phyloP scores from a whole-genome alignment of 2,888 invertebrate genomes.

The Drosophila antonietae region DNA sequence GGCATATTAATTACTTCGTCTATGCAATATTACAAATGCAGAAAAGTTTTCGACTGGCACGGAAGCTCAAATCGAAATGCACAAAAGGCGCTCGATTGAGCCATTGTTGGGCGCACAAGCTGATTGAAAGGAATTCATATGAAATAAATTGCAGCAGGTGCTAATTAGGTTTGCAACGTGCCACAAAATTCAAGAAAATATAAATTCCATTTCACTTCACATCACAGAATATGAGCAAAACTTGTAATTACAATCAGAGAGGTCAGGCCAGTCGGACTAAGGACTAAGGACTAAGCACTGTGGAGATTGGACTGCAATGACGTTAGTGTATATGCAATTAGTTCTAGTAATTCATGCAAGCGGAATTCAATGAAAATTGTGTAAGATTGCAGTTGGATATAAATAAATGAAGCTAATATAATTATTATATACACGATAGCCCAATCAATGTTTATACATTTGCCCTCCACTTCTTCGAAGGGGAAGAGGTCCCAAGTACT shows the following conservation, averaged over 20 bases:
- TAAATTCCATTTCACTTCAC: background rate
- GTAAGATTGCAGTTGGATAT: background rate
- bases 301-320: background rate
- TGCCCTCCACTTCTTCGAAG: background rate
- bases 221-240: background rate
- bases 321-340: background rate
- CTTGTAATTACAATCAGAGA: background rate
- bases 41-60: background rate
- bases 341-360: background rate
- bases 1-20: constrained; percentile 6
- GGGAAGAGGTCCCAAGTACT: too few species aligned
- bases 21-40: constrained; percentile 1
- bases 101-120: background rate
- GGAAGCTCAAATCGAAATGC: background rate
- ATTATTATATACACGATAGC: too few species aligned
- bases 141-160: constrained; percentile 6
- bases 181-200: constrained; percentile 3
- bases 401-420: background rate
- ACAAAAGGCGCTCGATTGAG: constrained; percentile 2
- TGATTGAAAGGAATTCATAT: constrained; percentile 8
- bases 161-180: constrained; percentile 13
- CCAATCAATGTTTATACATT: background rate
- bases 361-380: background rate
- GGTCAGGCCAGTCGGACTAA: background rate
- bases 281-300: background rate